Percentiles rank a stretch among this genome's conserved stretches.
phyloP scores from a whole-genome alignment of 2,888 invertebrate species.

The Hartigia nigra region DNA sequence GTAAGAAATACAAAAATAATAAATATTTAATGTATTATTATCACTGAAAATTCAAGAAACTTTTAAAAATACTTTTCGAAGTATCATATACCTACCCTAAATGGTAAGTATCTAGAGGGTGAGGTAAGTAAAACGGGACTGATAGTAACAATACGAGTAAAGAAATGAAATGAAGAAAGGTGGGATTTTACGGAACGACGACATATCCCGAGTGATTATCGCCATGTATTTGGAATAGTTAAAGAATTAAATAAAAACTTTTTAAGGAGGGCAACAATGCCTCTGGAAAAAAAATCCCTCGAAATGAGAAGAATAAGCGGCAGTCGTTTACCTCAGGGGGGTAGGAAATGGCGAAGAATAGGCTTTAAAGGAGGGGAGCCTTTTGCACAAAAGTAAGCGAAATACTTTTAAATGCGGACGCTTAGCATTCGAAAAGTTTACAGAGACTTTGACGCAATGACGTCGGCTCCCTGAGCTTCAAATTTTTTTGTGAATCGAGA shows the following conservation, averaged over 20 bases:
- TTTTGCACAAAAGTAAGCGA: neutral
- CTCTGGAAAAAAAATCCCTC: neutral
- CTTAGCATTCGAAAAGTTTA: neutral
- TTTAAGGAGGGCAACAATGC: constrained; percentile 21
- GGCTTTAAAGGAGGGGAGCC: neutral
- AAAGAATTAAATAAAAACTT: constrained; percentile 51
- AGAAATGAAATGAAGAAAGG: neutral
- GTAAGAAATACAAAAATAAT: neutral
- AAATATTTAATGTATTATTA: neutral
- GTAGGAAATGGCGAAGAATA: neutral
- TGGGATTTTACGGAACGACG: neutral
- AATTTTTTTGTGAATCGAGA: neutral
- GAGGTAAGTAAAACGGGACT: neutral
- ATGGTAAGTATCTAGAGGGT: neutral
- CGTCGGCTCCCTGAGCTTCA: neutral
- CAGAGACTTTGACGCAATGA: neutral
- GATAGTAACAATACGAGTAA: neutral
- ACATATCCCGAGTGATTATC: constrained; percentile 38
- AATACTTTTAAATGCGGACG: constrained; percentile 5
- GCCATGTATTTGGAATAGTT: constrained; percentile 53
- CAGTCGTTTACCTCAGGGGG: neutral
- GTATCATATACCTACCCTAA: neutral
- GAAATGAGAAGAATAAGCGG: constrained; percentile 1
- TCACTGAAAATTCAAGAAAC: neutral
- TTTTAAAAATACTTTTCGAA: neutral